Evolutionary conservation across 2,113 vertebrate genomes (phyloP).

Genomic region (cattle (Bos taurus)): DNA sequence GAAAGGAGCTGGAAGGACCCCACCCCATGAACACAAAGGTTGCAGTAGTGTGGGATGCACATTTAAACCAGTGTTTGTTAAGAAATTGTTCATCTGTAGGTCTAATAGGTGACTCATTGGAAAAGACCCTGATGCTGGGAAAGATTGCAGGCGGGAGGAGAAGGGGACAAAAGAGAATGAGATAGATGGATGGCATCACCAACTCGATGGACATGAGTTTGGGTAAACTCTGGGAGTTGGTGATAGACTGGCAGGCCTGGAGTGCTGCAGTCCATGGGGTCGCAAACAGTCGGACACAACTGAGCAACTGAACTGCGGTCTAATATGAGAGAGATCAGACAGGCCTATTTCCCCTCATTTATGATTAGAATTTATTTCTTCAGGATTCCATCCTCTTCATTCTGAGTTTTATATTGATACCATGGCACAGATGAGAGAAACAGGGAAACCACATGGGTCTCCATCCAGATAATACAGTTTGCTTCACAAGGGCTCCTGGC

Average conservation of each 20-base stretch:
- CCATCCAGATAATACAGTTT: neutral
- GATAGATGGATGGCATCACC: too few relatives aligned
- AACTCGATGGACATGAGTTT: too few relatives aligned
- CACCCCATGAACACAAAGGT: neutral
- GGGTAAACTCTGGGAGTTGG: too few relatives aligned
- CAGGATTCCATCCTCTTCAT: neutral
- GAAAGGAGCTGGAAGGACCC: neutral
- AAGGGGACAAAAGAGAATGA: too few relatives aligned
- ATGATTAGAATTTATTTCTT: neutral
- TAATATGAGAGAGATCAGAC: neutral
- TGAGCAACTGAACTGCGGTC: neutral
- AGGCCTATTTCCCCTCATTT: neutral
- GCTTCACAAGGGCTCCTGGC: neutral
- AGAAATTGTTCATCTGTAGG: neutral
- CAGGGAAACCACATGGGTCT: neutral
- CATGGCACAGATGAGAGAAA: neutral
- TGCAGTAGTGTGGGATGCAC: neutral
- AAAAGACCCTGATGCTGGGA: too few relatives aligned
- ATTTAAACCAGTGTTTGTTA: neutral
- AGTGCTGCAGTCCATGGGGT: fast-evolving
- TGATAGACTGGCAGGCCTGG: too few relatives aligned
- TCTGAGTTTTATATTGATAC: neutral
- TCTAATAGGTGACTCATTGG: too few relatives aligned
- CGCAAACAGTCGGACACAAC: too few relatives aligned
- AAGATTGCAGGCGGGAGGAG: too few relatives aligned